Evolutionary conservation across 2,797 vertebrate genomes (phyloP), one percentile per base, ranked within the genome.

Genomic region (Epinephelus coioides): DNA sequence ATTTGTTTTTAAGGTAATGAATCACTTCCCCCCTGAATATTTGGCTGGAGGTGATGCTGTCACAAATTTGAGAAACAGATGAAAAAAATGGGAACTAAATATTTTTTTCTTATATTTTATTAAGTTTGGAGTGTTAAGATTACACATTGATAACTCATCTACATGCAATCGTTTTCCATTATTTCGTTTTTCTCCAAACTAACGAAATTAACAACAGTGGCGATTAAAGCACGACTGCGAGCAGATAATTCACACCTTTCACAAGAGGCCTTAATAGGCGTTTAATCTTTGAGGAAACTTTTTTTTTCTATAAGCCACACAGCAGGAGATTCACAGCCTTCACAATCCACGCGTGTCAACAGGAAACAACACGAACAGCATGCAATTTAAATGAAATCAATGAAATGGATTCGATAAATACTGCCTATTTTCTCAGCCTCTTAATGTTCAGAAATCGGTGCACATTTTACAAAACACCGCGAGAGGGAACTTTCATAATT

Each of bases 371-470:
- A 86, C 7, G 81, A 85, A 77, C 57, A 71, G 73, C 65, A 15
- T 34, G 81, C 76, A 67, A 55, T 81, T 91, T 82, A 85, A 87
- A 86, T 84, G 19, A 78, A 92, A 91, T 92, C 91, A 85, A 92
- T 91, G 73, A 25, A 66, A 91, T 87, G 69, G 75, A 91, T 87
- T 88, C 46, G 76, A 90, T 89, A 88, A 89, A 87, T 83, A 66
- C 64, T 61, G 70, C 43, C 73, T 82, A 17, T 87, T 91, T 87
- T 83, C 67, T 46, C 69, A 71, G 68, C 67, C 50, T 84, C 76
- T 60, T 46, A 51, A 82, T 82, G 53, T 65, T 76, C 71, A 77
- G 73, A 77, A 76, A 84, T 66, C 59, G 51, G 60, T 50, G 74
- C 77, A 70, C 44, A 68, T 63, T 91, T 85, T 64, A 71, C 50